Evolutionary conservation across 2,113 vertebrate species (phyloP).

Genomic region (Leucoraja erinaceus): DNA sequence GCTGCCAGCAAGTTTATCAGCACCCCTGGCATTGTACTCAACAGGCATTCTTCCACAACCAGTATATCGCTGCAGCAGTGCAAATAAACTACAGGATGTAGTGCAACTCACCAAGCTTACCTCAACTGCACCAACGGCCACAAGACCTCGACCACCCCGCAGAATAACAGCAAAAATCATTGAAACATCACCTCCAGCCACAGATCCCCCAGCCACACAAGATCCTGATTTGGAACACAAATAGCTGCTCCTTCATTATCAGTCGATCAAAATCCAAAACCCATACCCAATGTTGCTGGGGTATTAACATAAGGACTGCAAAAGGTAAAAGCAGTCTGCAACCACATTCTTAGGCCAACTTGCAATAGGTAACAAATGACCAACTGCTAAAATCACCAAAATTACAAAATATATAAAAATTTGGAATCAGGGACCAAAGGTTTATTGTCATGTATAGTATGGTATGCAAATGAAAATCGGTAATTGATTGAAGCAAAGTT

Average conservation of each 20-base stretch:
- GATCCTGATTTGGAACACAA: constrained; percentile 22
- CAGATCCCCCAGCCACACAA: background rate
- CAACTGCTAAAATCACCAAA: background rate
- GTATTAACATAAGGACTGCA: background rate
- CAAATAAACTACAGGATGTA: constrained; percentile 11
- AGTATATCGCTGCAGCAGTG: background rate
- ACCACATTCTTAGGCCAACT: background rate
- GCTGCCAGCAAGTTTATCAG: background rate
- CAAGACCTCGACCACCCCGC: constrained; percentile 14
- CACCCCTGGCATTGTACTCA: background rate
- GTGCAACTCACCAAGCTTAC: constrained; percentile 30
- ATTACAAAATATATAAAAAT: background rate
- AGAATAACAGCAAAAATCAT: constrained; percentile 32
- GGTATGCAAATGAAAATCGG: background rate
- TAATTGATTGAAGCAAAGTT: background rate
- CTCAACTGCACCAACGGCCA: constrained; percentile 27
- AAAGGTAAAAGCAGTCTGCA: background rate
- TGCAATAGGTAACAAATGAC: background rate
- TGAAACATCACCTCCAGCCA: background rate
- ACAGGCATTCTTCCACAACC: constrained; percentile 13
- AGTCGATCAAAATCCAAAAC: background rate
- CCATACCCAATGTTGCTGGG: background rate
- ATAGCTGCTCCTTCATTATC: background rate
- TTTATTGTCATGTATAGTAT: background rate
- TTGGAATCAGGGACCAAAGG: background rate